Evolutionary conservation across 2,113 vertebrate species (phyloP).

Genomic region (Neomonachus schauinslandi): DNA sequence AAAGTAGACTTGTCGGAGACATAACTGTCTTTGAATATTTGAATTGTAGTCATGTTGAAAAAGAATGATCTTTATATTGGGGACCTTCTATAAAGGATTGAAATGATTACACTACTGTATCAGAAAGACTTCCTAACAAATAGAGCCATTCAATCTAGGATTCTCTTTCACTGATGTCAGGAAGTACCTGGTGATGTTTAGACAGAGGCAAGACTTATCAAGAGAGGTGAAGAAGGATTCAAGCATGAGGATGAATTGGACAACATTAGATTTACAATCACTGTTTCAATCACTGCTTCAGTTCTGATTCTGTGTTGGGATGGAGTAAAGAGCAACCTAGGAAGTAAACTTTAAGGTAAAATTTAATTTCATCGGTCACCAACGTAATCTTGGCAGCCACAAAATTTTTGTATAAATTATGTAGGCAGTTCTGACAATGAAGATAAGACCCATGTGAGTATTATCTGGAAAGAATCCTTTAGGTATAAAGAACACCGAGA

Average conservation of each 20-base stretch:
- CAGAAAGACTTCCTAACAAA: background rate
- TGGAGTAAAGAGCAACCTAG: background rate
- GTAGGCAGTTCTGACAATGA: conserved; percentile 52
- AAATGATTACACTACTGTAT: background rate
- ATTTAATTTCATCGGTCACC: conserved; percentile 39
- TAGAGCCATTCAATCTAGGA: background rate
- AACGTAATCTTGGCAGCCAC: background rate
- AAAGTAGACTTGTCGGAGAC: background rate
- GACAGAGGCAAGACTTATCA: background rate
- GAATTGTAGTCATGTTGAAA: background rate
- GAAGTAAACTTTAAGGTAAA: background rate
- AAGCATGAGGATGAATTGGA: background rate
- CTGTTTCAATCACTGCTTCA: background rate
- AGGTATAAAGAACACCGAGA: conserved; percentile 22
- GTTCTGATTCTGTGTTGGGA: background rate
- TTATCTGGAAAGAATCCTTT: conserved; percentile 32
- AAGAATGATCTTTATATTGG: background rate
- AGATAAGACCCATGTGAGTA: background rate
- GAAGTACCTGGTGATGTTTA: background rate
- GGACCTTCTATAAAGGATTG: background rate
- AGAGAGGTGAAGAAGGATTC: background rate
- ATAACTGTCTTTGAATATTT: background rate
- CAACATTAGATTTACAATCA: background rate
- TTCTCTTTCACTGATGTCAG: background rate
- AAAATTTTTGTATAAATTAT: conserved; percentile 47